A percentile compares a stretch with the other conserved stretches of the same genome.
Evolutionary conservation across 2,888 invertebrate genomes (phyloP).

Genomic region (Barypeithes pellucidus): DNA sequence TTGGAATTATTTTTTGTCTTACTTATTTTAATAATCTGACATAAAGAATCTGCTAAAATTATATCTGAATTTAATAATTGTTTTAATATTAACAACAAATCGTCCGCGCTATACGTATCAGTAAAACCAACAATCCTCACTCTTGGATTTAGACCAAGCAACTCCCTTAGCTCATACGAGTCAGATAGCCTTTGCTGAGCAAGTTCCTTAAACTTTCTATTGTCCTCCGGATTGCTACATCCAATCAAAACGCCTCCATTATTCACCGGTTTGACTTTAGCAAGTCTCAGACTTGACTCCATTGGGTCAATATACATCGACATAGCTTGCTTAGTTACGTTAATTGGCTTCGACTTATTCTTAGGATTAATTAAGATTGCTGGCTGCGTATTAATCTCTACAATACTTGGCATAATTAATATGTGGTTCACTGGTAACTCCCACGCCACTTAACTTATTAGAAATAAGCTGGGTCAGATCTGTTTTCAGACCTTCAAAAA

Average conservation of each 20-base stretch:
- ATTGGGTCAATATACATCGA: background rate
- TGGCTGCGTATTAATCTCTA: too few species aligned
- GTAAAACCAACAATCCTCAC: constrained; percentile 13
- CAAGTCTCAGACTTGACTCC: background rate
- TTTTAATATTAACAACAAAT: background rate
- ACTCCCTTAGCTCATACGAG: constrained; percentile 4
- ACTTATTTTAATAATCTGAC: background rate
- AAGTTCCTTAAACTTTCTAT: background rate
- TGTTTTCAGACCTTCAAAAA: too few species aligned
- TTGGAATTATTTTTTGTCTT: background rate
- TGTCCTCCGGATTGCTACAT: constrained; percentile 5
- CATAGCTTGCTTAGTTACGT: background rate
- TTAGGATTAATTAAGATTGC: too few species aligned
- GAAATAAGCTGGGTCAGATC: too few species aligned
- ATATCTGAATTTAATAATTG: background rate
- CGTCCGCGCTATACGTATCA: background rate
- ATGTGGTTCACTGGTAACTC: too few species aligned
- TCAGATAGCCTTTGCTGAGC: background rate
- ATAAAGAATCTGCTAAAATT: background rate
- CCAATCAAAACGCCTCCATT: background rate
- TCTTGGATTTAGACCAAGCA: constrained; percentile 5
- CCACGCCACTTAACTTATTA: too few species aligned
- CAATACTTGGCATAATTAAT: too few species aligned
- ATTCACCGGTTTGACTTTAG: background rate
- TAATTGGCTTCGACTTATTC: background rate